A percentile compares a stretch with the other conserved stretches of the same genome.
Conservation (phyloP, 2,113 vertebrate species). For the Oceanites oceanicus region DNA sequence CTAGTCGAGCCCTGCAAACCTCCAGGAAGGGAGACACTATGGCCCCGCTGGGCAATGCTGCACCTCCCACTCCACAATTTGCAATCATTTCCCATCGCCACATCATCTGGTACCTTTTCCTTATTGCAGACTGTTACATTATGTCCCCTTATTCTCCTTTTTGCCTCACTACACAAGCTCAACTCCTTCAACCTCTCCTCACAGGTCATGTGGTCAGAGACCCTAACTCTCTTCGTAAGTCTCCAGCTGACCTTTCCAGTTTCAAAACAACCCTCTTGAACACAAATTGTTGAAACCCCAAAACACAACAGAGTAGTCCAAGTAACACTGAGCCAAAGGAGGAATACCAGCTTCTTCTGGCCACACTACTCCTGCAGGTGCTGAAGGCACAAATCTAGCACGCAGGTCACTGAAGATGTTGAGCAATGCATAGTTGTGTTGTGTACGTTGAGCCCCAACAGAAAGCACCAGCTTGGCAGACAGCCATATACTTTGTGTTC, state of each 20-base stretch:
- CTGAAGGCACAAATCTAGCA: neutral
- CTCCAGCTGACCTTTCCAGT: neutral
- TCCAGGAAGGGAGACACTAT: neutral
- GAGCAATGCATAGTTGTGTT: fast-evolving
- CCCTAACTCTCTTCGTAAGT: neutral
- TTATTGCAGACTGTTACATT: neutral
- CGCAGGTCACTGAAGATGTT: neutral
- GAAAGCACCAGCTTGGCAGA: neutral
- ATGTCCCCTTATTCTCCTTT: neutral
- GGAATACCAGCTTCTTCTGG: neutral
- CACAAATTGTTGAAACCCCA: neutral
- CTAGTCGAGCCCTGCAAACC: neutral
- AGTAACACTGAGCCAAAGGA: neutral
- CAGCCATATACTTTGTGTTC: neutral
- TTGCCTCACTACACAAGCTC: neutral
- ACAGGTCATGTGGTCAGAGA: neutral
- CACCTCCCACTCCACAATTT: neutral
- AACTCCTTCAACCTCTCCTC: neutral
- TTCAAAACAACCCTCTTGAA: neutral
- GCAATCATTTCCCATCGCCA: neutral
- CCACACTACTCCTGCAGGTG: neutral
- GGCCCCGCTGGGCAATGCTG: fast-evolving
- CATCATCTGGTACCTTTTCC: neutral
- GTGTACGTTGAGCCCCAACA: fast-evolving
- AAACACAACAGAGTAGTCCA: neutral